These are phyloP conservation scores for Cyclopterus lumpus DNA, from an alignment of 2,797 vertebrate genomes.

Conservation along the genomic window DNA sequence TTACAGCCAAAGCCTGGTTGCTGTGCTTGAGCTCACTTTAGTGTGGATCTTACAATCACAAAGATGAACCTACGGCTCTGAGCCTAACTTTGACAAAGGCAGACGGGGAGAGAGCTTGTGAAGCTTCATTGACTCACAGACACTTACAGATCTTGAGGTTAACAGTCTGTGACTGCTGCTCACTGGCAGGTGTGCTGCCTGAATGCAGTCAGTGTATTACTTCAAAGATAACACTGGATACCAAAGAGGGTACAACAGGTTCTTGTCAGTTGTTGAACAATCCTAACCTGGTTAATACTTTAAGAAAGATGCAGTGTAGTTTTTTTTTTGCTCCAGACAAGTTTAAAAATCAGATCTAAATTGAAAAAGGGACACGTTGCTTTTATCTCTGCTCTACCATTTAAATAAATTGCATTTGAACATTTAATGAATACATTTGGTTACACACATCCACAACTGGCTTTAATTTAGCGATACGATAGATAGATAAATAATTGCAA, in stretches of 20 bases:
- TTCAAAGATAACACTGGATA: slow-evolving; percentile 38
- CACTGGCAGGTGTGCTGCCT: slow-evolving; percentile 80
- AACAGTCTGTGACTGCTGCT: slow-evolving; percentile 86
- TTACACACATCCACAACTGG: background rate
- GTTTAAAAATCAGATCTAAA: background rate
- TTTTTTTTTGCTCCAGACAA: background rate
- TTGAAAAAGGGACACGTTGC: background rate
- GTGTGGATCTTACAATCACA: slow-evolving; percentile 34
- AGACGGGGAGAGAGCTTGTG: slow-evolving; percentile 69
- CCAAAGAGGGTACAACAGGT: slow-evolving; percentile 17
- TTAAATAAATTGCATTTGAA: background rate
- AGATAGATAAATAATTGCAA: slow-evolving; percentile 1
- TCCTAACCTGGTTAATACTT: slow-evolving; percentile 2
- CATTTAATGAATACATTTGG: background rate
- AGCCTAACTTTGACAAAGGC: slow-evolving; percentile 64
- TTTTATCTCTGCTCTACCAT: background rate
- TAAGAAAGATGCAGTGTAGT: background rate
- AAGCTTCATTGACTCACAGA: slow-evolving; percentile 80
- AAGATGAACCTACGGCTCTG: slow-evolving; percentile 42
- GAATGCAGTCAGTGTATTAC: slow-evolving; percentile 58
- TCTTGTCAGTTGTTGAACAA: slow-evolving; percentile 12
- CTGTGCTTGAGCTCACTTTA: slow-evolving; percentile 35
- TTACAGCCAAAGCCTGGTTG: slow-evolving; percentile 24
- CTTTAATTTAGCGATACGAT: background rate
- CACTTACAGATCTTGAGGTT: slow-evolving; percentile 84